Evolutionary conservation across 2,797 vertebrate species (phyloP), one percentile per base, ranked within the genome.

Genomic region (Heterohyrax brucei): DNA sequence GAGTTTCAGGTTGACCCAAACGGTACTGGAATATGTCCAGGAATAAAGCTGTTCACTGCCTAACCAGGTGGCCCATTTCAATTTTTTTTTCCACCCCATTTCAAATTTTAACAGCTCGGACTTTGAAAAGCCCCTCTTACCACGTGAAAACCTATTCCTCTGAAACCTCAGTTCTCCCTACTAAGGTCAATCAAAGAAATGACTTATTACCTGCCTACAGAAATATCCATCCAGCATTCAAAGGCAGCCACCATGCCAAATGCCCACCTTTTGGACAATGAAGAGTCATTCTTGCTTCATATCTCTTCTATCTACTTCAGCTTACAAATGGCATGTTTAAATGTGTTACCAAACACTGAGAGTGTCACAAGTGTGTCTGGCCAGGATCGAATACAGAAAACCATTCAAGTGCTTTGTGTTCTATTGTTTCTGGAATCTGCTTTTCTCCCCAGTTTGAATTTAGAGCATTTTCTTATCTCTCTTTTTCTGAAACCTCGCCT

Each of bases 191-290:
- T 19, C 1, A 26, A 10, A 92, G 85, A 70, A 80, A 61, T 28
- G 46, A 87, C 72, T 78, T 50, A 19, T 70, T 61, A 81, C 44
- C 39, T 28, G 2, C 48, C 80, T 26, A 0, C 4, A 50, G 81
- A 92, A 78, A 89, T 53, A 66, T 9, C 75, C n/a, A 19, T 0
- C 59, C 24, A 18, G 7, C 19, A 6, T 53, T 48, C 89, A 50
- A 28, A 84, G 53, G 64, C 56, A 28, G 76, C 30, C 70, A 39
- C 8, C 64, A 10, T 12, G 30, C 68, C 75, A 39, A 3, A 5
- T 0, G 2, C 3, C 44, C 16, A 2, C 3, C 22, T 7, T 0
- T 30, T n/a, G 22, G 48, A n/a, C 7, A 5, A 26, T 33, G 39
- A 85, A 62, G 30, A 10, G 1, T 10, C 39, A 46, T 33, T 24